These are phyloP conservation scores for Dromius quadrimaculatus DNA, from an alignment of 2,888 invertebrate species.

Conservation along the genomic window DNA sequence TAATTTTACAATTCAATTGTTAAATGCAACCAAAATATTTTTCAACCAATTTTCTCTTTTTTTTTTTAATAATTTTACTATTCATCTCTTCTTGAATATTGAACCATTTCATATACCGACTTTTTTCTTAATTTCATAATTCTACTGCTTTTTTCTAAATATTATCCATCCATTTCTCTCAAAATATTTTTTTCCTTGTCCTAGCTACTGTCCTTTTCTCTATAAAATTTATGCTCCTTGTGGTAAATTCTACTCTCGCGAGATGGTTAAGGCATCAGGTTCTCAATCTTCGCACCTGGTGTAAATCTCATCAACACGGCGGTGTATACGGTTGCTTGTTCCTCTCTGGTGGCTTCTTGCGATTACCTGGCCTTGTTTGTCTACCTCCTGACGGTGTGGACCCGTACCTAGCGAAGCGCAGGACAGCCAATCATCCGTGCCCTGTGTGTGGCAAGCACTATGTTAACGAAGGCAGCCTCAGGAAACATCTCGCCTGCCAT, in stretches of 20 bases:
- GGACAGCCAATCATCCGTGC: conserved; percentile 94
- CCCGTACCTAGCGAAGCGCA: conserved; percentile 91
- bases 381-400: conserved; percentile 77
- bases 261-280: not conserved
- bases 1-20: too few relatives aligned
- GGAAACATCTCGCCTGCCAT: conserved; percentile 94
- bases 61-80: too few relatives aligned
- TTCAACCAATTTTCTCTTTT: too few relatives aligned
- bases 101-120: too few relatives aligned
- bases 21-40: too few relatives aligned
- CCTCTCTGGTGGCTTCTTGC: conserved; percentile 51
- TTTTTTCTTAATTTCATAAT: too few relatives aligned
- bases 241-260: not conserved
- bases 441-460: conserved; percentile 96
- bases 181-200: too few relatives aligned
- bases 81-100: too few relatives aligned
- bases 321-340: conserved; percentile 45
- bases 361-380: conserved; percentile 67
- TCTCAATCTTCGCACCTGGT: not conserved
- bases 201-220: too few relatives aligned
- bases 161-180: too few relatives aligned
- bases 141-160: too few relatives aligned
- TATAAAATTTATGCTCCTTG: too few relatives aligned
- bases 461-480: conserved; percentile 92
- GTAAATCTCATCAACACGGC: not conserved